A percentile compares a stretch with the other conserved stretches of the same genome.
Evolutionary conservation across 2,797 vertebrate genomes (phyloP).

Genomic region (Crocidura indochinensis): DNA sequence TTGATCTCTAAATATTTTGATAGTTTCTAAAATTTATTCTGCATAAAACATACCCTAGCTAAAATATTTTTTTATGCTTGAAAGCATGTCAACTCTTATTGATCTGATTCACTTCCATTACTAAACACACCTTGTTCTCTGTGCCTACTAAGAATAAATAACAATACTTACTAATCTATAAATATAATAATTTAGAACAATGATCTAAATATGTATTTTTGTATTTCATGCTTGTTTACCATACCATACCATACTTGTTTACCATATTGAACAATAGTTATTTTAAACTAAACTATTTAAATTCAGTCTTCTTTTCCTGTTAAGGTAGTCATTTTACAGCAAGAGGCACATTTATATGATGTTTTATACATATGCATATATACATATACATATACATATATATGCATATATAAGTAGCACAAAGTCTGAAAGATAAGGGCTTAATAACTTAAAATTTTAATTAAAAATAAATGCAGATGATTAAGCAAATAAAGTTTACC

Average conservation of each 20-base stretch:
- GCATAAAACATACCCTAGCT: not conserved
- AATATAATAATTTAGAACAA: no score
- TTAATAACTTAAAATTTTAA: not conserved
- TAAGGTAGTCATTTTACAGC: constrained; percentile 5
- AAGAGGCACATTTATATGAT: not conserved
- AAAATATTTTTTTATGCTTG: not conserved
- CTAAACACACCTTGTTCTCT: not conserved
- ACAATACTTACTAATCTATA: no score
- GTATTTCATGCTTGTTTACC: not conserved
- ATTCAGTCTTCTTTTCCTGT: constrained; percentile 8
- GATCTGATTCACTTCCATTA: not conserved
- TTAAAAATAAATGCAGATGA: constrained; percentile 1
- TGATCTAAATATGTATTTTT: not conserved
- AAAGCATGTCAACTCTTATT: not conserved
- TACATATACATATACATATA: no score
- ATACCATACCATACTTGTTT: not conserved
- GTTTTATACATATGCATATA: not conserved
- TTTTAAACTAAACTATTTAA: constrained; percentile 34
- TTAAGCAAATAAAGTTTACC: constrained; percentile 5
- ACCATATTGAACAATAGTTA: not conserved
- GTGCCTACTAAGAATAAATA: no score
- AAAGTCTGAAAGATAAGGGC: not conserved
- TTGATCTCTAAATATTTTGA: not conserved
- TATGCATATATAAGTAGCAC: not conserved
- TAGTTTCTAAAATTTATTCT: not conserved